Evolutionary conservation across 2,113 vertebrate species (phyloP).

Genomic region (Corythoichthys intestinalis): DNA sequence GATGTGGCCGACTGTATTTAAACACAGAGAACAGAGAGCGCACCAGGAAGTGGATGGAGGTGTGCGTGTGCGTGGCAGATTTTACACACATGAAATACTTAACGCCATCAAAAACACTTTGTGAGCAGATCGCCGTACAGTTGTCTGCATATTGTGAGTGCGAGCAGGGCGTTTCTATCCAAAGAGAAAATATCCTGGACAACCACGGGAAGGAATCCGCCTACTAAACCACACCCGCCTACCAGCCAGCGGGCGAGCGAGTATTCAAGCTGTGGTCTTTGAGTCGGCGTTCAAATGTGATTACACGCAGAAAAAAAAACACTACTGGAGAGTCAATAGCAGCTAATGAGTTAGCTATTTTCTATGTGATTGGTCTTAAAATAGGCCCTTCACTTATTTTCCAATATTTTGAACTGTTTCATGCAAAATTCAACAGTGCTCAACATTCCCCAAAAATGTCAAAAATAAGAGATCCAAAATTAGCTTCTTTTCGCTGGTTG

Average conservation of each 20-base stretch:
- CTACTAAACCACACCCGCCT: constrained; percentile 63
- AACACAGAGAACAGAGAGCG: constrained; percentile 56
- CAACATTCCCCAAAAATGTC: too few relatives aligned
- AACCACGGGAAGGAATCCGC: constrained; percentile 64
- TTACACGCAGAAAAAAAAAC: background rate
- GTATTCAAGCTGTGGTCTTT: constrained; percentile 25
- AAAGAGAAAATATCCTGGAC: constrained; percentile 66
- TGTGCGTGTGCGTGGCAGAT: constrained; percentile 7
- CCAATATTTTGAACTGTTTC: too few relatives aligned
- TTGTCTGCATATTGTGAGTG: constrained; percentile 36
- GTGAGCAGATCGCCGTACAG: constrained; percentile 40
- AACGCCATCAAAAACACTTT: constrained; percentile 37
- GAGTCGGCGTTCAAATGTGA: background rate
- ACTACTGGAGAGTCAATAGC: too few relatives aligned
- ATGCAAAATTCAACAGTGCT: too few relatives aligned
- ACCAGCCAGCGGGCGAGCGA: constrained; percentile 22
- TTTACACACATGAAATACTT: constrained; percentile 43
- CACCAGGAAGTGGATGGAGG: constrained; percentile 27
- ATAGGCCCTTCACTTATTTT: too few relatives aligned
- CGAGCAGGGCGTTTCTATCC: constrained; percentile 61
- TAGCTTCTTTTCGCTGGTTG: too few relatives aligned
- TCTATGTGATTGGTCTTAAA: too few relatives aligned
- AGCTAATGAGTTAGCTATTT: too few relatives aligned
- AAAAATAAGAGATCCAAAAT: too few relatives aligned
- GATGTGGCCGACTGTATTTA: constrained; percentile 59